Evolutionary conservation across 2,797 vertebrate species (phyloP), one percentile per base, ranked within the genome.

Genomic region (Tragopan temminckii): DNA sequence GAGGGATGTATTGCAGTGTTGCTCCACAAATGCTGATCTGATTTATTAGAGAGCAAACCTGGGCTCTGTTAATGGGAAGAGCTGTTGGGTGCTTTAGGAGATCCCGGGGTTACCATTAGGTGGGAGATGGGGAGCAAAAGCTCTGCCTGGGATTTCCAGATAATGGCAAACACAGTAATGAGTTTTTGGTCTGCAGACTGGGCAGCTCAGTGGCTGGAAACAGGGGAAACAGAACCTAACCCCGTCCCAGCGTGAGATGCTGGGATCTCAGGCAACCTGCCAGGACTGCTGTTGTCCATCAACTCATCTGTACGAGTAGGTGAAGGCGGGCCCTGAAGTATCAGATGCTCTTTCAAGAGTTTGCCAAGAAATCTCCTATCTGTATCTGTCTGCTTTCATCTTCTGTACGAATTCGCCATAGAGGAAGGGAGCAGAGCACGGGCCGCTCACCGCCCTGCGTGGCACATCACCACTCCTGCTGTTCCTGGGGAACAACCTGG

Each of bases 251-350:
- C 79, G 5, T 50, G 85, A 76, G 85, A 18, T 74, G 53, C 85
- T 82, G 86, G 33, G 82, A 79, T 94, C 82, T 70, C 80, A 3
- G 90, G 89, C 74, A 77, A 19, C 89, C 89, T 86, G 92, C 93
- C 87, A 95, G 87, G 57, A 40, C 80, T 88, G 80, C 70, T 89
- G 86, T 45, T 91, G 87, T 81, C 92, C 95, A 88, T 95, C 86
- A 95, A 70, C 80, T 92, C 80, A 27, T 76, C 91, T 92, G 64
- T 72, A 67, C 9, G 0, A 84, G 77, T 68, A 93, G 91, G 87
- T 79, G 79, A 81, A 91, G 11, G 53, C 61, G 71, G 74, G 74
- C 85, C 89, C 89, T 77, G 63, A 57, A 93, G 80, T 94, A 82
- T 83, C 82, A 84, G 84, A 74, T 77, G 85, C 87, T 95, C 89